Conservation (phyloP, 2,113 vertebrate genomes). For the Tamias sibiricus region DNA sequence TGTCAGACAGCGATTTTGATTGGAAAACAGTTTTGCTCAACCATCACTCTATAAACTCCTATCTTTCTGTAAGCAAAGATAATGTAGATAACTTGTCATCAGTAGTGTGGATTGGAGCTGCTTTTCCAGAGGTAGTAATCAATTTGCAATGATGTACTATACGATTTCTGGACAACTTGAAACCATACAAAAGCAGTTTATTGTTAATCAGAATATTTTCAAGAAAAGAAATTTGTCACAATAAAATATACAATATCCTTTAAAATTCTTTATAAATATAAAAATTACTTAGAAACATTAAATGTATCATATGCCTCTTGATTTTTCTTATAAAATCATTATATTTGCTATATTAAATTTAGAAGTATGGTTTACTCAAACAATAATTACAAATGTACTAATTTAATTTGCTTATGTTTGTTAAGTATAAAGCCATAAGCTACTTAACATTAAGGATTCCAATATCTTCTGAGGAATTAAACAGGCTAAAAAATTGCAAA, state of each 20-base stretch:
- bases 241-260: background rate
- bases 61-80: constrained; percentile 50
- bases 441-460: background rate
- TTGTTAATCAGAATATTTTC: constrained; percentile 44
- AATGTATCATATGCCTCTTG: background rate
- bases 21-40: constrained; percentile 46
- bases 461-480: background rate
- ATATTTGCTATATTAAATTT: constrained; percentile 2
- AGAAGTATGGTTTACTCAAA: constrained; percentile 8
- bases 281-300: constrained; percentile 41
- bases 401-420: background rate
- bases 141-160: constrained; percentile 33
- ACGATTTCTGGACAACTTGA: constrained; percentile 46
- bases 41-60: constrained; percentile 26
- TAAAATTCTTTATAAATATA: constrained; percentile 4
- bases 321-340: constrained; percentile 38
- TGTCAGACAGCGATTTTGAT: constrained; percentile 39
- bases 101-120: background rate
- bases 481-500: constrained; percentile 24
- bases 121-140: background rate
- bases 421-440: background rate
- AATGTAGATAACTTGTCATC: constrained; percentile 48
- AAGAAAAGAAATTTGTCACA: background rate
- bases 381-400: background rate
- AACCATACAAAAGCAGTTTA: constrained; percentile 36